Conservation (phyloP, 2,113 vertebrate species). For the Gorsachius goisagi region DNA sequence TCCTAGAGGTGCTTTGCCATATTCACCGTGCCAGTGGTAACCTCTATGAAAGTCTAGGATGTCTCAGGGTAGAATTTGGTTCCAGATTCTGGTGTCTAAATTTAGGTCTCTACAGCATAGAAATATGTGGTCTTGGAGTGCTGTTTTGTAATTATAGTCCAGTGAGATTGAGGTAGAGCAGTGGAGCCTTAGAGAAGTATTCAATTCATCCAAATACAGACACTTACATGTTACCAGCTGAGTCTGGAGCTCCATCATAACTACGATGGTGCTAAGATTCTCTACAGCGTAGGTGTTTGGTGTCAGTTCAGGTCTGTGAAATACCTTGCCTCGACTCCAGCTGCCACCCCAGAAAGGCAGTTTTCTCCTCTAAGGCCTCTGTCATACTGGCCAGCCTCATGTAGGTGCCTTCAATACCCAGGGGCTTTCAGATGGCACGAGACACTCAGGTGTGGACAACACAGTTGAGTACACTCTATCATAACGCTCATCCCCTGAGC, state of each 20-base stretch:
- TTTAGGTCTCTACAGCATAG: neutral
- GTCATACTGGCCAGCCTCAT: neutral
- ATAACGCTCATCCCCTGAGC: neutral
- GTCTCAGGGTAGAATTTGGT: neutral
- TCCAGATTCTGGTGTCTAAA: neutral
- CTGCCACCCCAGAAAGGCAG: neutral
- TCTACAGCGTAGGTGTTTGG: neutral
- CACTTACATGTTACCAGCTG: neutral
- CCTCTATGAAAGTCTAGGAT: neutral
- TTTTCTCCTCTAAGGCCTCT: neutral
- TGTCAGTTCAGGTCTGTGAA: neutral
- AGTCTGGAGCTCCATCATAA: neutral
- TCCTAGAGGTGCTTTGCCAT: neutral
- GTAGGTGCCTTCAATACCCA: neutral
- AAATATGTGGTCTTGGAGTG: neutral
- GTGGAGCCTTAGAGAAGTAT: neutral
- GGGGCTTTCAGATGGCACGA: neutral
- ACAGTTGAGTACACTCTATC: neutral
- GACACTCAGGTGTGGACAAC: neutral
- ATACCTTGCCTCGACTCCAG: neutral
- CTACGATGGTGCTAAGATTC: neutral
- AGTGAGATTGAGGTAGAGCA: neutral
- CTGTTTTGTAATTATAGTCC: neutral
- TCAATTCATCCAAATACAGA: neutral
- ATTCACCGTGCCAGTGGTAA: neutral